Conservation (phyloP, 2,113 vertebrate species). For the Dryoscopus gambensis region DNA sequence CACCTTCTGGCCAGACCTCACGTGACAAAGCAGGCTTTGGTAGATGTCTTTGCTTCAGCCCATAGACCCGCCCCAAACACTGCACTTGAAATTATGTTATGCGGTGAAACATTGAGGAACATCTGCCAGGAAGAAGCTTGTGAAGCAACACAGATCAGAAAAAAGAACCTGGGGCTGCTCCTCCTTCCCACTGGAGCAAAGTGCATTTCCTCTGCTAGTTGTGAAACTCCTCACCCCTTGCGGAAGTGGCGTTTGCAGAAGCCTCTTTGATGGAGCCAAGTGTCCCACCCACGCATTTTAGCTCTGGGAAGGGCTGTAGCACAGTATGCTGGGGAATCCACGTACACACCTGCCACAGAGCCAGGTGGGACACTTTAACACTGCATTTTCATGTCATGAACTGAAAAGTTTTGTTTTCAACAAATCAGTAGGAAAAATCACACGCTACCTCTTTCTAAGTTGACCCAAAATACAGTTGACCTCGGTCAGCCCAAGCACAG, state of each 20-base stretch:
- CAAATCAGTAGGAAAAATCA: neutral
- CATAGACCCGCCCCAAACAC: neutral
- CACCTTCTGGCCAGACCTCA: neutral
- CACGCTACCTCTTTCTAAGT: neutral
- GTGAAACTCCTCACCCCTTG: neutral
- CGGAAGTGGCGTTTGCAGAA: neutral
- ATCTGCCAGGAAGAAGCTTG: neutral
- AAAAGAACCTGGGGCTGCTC: neutral
- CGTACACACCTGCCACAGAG: neutral
- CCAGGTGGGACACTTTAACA: neutral
- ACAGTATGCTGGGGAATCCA: neutral
- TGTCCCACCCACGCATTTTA: rapidly evolving
- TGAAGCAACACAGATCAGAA: neutral
- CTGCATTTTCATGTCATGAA: neutral
- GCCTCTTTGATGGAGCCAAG: neutral
- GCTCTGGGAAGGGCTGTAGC: neutral
- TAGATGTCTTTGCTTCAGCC: neutral
- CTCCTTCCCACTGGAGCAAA: neutral
- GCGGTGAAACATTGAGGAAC: neutral
- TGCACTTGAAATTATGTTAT: neutral
- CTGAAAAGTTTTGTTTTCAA: neutral
- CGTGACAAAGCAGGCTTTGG: neutral
- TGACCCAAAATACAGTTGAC: neutral
- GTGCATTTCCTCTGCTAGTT: neutral
- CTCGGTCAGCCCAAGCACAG: rapidly evolving